Conservation (phyloP, 2,888 invertebrate genomes). For the Meta bourneti region DNA sequence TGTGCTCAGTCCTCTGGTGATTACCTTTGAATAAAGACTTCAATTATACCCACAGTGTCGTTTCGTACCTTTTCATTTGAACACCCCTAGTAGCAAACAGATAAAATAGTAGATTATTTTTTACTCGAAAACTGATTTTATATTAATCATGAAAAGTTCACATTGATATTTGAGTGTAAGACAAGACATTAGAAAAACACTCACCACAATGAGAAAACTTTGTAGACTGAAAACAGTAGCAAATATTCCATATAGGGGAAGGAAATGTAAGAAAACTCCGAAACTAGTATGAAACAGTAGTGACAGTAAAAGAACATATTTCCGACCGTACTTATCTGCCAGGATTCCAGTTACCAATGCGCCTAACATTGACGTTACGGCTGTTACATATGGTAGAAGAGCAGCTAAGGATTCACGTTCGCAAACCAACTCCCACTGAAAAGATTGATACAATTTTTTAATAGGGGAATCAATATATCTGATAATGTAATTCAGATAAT, state of each 20-base stretch:
- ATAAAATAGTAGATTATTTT: no score
- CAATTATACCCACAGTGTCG: no score
- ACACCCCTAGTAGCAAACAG: no score
- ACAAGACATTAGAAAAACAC: not conserved
- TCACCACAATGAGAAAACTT: slow-evolving; percentile 76
- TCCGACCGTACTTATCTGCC: slow-evolving; percentile 77
- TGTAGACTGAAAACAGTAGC: slow-evolving; percentile 74
- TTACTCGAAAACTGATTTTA: no score
- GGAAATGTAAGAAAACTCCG: slow-evolving; percentile 77
- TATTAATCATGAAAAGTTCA: no score
- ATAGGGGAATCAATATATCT: no score
- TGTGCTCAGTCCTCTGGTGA: no score
- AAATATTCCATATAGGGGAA: slow-evolving; percentile 74
- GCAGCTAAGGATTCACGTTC: slow-evolving; percentile 74
- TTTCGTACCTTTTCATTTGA: no score
- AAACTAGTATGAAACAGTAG: slow-evolving; percentile 76
- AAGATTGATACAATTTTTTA: slow-evolving; percentile 40
- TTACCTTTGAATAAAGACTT: no score
- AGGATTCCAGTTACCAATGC: slow-evolving; percentile 73
- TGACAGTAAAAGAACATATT: slow-evolving; percentile 65
- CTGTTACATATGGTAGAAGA: slow-evolving; percentile 72
- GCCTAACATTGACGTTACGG: slow-evolving; percentile 75
- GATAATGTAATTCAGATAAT: no score
- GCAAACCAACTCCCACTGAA: slow-evolving; percentile 77
- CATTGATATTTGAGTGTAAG: no score